Evolutionary conservation across 2,888 invertebrate species (phyloP).

Genomic region (Odontocolon sp.): DNA sequence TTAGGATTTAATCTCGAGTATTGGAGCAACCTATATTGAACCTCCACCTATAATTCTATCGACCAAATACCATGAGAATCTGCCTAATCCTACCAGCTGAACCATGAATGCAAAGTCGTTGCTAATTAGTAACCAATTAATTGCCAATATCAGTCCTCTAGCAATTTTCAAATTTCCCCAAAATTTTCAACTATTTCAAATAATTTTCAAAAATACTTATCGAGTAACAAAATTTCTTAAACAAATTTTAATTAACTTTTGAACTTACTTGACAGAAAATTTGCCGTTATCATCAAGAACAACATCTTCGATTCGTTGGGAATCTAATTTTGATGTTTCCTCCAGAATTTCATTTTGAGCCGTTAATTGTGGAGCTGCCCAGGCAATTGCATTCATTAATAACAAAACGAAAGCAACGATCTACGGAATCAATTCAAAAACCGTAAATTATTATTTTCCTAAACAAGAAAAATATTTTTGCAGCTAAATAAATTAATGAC

Average conservation of each 20-base stretch:
- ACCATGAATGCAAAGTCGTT: no score
- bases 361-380: background rate
- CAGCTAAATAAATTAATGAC: background rate
- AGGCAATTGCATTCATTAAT: background rate
- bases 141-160: no score
- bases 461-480: background rate
- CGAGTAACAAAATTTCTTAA: background rate
- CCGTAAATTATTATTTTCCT: no score
- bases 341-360: background rate
- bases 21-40: no score
- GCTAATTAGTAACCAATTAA: no score
- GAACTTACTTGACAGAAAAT: constrained; percentile 33
- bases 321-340: background rate
- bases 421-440: background rate
- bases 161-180: no score
- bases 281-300: constrained; percentile 36
- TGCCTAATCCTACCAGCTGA: no score
- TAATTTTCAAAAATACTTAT: background rate
- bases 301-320: constrained; percentile 13
- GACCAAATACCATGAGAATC: no score
- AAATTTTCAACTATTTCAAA: no score
- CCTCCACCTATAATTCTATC: no score
- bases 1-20: no score
- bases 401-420: constrained; percentile 1
- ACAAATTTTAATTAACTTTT: background rate